phyloP scores from a whole-genome alignment of 2,888 invertebrate species.

The Drosophila limbata region DNA sequence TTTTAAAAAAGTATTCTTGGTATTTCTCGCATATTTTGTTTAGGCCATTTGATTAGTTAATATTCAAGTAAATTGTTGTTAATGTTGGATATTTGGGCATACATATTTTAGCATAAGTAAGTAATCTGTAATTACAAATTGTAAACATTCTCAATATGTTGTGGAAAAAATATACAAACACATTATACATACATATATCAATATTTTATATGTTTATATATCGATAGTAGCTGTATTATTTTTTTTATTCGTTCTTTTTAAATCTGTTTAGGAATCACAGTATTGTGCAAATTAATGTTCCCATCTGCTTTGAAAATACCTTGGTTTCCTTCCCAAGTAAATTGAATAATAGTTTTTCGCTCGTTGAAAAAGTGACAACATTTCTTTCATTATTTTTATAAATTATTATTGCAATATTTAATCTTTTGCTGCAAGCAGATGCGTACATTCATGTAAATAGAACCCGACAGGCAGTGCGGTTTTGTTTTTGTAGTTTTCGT shows the following conservation, averaged over 20 bases:
- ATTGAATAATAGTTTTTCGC: constrained; percentile 12
- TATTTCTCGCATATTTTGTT: constrained; percentile 35
- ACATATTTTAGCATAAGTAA: constrained; percentile 43
- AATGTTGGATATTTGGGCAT: constrained; percentile 45
- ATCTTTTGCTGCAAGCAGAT: constrained; percentile 34
- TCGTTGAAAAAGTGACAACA: constrained; percentile 1
- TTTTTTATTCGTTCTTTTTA: constrained; percentile 18
- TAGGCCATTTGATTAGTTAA: constrained; percentile 68
- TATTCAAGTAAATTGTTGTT: constrained; percentile 54
- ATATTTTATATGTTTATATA: constrained; percentile 17
- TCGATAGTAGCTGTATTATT: constrained; percentile 19
- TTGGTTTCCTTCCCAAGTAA: constrained; percentile 18
- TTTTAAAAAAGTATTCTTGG: constrained; percentile 64
- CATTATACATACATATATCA: constrained; percentile 24
- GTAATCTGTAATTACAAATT: constrained; percentile 42
- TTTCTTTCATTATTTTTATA: background rate
- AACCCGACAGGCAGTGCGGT: constrained; percentile 50
- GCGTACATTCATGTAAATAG: constrained; percentile 21
- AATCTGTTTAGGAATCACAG: constrained; percentile 71
- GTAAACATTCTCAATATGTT: constrained; percentile 36
- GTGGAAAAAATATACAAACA: constrained; percentile 34
- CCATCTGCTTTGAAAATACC: constrained; percentile 32
- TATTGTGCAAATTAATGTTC: constrained; percentile 61
- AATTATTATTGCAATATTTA: constrained; percentile 8
- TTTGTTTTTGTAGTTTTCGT: constrained; percentile 17